phyloP scores from a whole-genome alignment of 2,888 invertebrate species.

The Drosophila kambysellisi region DNA sequence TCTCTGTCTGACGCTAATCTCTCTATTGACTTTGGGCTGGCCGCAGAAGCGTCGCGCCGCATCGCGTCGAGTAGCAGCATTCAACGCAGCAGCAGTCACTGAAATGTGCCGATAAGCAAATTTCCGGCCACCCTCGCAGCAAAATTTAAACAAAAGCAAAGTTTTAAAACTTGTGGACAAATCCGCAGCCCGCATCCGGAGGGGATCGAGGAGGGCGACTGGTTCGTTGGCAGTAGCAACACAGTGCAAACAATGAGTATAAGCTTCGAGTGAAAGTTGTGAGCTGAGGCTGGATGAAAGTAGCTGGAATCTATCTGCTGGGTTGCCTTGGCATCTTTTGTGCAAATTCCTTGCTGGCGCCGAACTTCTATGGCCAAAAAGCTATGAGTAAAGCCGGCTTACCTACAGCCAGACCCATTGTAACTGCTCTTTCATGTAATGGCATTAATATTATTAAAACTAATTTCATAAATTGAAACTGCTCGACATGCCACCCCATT shows the following conservation, averaged over 20 bases:
- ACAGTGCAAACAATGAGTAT: conserved; percentile 70
- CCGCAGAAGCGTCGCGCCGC: conserved; percentile 20
- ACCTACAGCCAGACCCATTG: conserved; percentile 45
- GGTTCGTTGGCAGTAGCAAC: conserved; percentile 67
- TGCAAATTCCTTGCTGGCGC: conserved; percentile 58
- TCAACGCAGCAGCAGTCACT: conserved; percentile 46
- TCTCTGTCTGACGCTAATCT: conserved; percentile 68
- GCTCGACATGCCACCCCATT: conserved; percentile 21
- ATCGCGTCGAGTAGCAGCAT: not conserved
- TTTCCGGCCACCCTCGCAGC: conserved; percentile 67
- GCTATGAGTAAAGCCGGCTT: conserved; percentile 73
- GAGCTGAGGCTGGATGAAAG: not conserved
- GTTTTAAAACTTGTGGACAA: conserved; percentile 69
- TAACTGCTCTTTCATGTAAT: conserved; percentile 60
- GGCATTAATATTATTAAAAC: conserved; percentile 78
- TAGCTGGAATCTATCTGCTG: not conserved
- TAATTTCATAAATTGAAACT: conserved; percentile 73
- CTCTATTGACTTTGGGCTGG: conserved; percentile 71
- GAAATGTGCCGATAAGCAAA: conserved; percentile 78
- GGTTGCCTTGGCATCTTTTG: conserved; percentile 77
- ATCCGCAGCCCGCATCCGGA: conserved; percentile 27
- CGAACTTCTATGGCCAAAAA: conserved; percentile 72
- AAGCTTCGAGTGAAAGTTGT: conserved; percentile 59
- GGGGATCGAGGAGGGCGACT: not conserved
- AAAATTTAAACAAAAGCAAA: conserved; percentile 78